Percentiles rank a stretch among this genome's conserved stretches.
Conservation (phyloP, 1,140 invertebrate species). For the Periplaneta americana region DNA sequence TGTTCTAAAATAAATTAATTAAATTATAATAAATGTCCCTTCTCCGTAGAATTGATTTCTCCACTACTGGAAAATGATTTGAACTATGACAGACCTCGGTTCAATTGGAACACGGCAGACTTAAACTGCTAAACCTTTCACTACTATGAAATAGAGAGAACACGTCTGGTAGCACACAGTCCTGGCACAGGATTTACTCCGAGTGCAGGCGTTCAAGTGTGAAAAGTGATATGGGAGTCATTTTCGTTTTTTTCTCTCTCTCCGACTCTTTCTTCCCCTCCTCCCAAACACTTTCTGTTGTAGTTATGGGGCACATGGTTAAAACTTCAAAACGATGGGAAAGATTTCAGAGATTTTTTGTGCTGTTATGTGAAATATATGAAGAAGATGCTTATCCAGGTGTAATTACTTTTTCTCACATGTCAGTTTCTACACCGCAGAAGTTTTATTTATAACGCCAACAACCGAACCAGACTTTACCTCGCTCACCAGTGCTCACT, state of each 20-base stretch:
- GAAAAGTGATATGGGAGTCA: not conserved
- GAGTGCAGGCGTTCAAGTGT: not conserved
- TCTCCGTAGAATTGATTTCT: no score
- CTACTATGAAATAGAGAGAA: not conserved
- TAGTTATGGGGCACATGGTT: not conserved
- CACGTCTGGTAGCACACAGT: not conserved
- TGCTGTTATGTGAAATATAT: not conserved
- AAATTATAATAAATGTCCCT: no score
- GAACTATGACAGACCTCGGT: no score
- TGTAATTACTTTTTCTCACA: not conserved
- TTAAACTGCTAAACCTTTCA: not conserved
- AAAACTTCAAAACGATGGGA: not conserved
- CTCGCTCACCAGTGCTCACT: not conserved
- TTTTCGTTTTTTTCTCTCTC: not conserved
- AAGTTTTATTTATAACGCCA: not conserved
- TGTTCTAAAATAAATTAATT: no score
- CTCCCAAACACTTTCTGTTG: not conserved
- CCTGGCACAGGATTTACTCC: not conserved
- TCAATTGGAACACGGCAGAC: no score
- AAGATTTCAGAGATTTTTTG: no score
- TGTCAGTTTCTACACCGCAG: not conserved
- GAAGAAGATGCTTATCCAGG: not conserved
- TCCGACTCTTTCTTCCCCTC: not conserved
- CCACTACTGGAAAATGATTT: no score
- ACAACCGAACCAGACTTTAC: not conserved